Evolutionary conservation across 2,888 invertebrate species (phyloP).

Genomic region (Ferdinandea cuprea): DNA sequence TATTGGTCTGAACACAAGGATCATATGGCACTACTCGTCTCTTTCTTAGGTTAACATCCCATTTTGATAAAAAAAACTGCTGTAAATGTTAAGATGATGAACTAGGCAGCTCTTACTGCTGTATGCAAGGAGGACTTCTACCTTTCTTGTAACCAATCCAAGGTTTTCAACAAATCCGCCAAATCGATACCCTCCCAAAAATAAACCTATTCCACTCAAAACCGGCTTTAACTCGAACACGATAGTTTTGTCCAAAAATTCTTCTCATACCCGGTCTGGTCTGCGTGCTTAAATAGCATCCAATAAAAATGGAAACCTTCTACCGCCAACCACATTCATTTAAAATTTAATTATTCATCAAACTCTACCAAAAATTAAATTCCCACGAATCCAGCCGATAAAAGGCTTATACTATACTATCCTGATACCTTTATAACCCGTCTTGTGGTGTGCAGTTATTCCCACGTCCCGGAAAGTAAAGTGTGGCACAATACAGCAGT

Average conservation of each 20-base stretch:
- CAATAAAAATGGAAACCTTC: not conserved
- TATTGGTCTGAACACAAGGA: too few species aligned
- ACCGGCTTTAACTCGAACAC: too few species aligned
- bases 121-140: too few species aligned
- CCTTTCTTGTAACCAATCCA: too few species aligned
- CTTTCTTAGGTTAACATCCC: too few species aligned
- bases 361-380: conserved; percentile 62
- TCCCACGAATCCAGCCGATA: conserved; percentile 66
- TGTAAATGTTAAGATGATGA: too few species aligned
- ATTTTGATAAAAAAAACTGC: too few species aligned
- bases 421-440: conserved; percentile 43
- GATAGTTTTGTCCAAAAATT: not conserved
- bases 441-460: conserved; percentile 59
- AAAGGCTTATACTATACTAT: conserved; percentile 66
- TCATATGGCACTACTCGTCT: too few species aligned
- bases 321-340: conserved; percentile 23
- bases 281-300: not conserved
- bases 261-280: not conserved
- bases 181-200: too few species aligned
- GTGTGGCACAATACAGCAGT: conserved; percentile 46
- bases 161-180: too few species aligned
- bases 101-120: too few species aligned
- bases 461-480: conserved; percentile 37
- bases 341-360: conserved; percentile 65
- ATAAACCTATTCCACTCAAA: too few species aligned